Base-by-base conservation (phyloP, 2,888 invertebrate species). In the Clostera curtula region DNA sequence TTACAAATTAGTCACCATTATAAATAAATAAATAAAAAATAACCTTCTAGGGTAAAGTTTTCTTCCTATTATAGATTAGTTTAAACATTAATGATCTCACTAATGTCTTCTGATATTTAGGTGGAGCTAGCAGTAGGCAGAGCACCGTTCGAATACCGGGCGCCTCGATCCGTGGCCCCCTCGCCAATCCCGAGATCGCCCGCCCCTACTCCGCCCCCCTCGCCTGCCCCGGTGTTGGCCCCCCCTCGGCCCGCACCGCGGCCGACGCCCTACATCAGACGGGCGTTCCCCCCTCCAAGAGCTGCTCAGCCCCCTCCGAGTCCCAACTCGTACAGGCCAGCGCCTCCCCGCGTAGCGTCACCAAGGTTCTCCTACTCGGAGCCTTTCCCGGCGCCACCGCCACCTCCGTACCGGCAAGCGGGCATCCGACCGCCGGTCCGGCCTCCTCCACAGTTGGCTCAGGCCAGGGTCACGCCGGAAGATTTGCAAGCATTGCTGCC, bases 401-500 rank as follows among this genome's bases (percentile, higher is more conserved):
- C 39, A 36, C 64, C n/a, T n/a, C n/a, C 23, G 9, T 23, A 23
- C 15, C 50, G 28, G 34, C 34, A 30, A 23, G 49, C 47, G 37
- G 47, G 54, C 15, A 56, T 25, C 5, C 7, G 56, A 3, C 49
- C 54, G 18, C 49, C 50, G 7, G 56, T 40, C 23, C 27, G 42
- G 22, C 42, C 36, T 5, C 46, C 50, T 25, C 43, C 48, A 22
- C 54, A 54, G 13, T 45, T 56, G 8, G 37, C 54, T 2, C 50
- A 48, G 14, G 61, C 52, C 2, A n/a, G 73, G 13, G 74, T 80
- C 36, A 66, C 76, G 3, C 68, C 60, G 1, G 77, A 79, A 30
- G 82, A 83, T 36, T 50, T 84, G 26, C 76, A 84, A 57, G 70
- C 86, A 49, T 40, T 87, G 42, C 59, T 86, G 51, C 79, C 79